Conservation (phyloP, 2,113 vertebrate species). For the Morone chrysops region DNA sequence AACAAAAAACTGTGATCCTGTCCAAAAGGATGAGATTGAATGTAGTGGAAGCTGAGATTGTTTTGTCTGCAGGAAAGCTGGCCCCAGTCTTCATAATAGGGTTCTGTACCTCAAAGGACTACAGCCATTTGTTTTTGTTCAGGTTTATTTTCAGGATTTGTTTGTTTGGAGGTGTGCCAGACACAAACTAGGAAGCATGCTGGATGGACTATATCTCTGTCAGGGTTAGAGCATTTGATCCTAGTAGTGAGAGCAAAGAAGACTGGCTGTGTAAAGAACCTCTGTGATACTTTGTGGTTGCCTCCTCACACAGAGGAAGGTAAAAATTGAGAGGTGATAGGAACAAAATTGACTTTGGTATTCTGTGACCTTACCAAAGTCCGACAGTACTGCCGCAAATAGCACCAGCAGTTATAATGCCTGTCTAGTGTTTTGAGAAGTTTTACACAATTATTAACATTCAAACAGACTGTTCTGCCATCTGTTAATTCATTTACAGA, state of each 20-base stretch:
- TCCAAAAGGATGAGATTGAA: too few relatives aligned
- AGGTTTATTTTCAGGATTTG: neutral
- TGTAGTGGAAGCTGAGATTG: neutral
- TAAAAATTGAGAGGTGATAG: neutral
- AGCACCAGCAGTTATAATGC: neutral
- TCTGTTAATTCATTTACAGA: constrained; percentile 78
- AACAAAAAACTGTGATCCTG: too few relatives aligned
- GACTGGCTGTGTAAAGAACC: neutral
- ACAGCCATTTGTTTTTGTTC: neutral
- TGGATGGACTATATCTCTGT: neutral
- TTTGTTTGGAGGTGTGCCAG: neutral
- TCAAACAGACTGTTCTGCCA: constrained; percentile 16
- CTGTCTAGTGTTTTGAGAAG: neutral
- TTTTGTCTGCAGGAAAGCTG: neutral
- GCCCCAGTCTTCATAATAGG: neutral
- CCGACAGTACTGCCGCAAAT: neutral
- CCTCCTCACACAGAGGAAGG: neutral
- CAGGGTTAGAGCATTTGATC: neutral
- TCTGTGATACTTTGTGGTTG: neutral
- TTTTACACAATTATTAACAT: constrained; percentile 19
- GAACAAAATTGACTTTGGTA: neutral
- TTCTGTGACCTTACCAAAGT: neutral
- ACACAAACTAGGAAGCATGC: neutral
- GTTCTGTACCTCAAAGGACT: neutral
- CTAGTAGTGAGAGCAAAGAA: neutral